Conservation (phyloP, 2,888 invertebrate species). For the Cantharis nigra region DNA sequence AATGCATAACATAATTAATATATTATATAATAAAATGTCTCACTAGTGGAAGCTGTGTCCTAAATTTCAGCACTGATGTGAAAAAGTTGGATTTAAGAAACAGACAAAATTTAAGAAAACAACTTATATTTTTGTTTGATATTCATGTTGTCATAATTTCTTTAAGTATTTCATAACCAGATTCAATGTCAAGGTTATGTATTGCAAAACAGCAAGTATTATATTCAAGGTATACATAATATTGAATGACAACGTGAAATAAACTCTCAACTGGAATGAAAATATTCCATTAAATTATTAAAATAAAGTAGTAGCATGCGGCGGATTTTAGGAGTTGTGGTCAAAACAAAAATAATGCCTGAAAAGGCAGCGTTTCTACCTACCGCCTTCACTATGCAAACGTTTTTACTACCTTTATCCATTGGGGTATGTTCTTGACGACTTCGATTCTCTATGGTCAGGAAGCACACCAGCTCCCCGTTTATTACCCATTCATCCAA, state of each 20-base stretch:
- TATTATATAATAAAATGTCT: no score
- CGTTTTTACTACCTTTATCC: no score
- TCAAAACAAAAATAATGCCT: background rate
- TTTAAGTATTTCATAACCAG: constrained; percentile 14
- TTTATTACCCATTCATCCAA: no score
- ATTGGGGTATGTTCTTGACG: no score
- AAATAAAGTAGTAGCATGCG: background rate
- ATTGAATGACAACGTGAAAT: constrained; percentile 12
- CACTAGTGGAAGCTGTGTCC: no score
- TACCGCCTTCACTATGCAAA: no score
- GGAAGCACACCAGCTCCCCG: no score
- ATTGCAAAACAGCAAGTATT: constrained; percentile 26
- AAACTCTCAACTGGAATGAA: constrained; percentile 8
- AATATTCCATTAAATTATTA: constrained; percentile 4
- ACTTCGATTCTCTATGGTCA: no score
- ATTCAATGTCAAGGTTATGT: constrained; percentile 30
- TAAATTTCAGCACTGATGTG: no score
- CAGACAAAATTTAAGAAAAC: background rate
- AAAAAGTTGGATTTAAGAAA: no score
- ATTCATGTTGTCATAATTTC: background rate
- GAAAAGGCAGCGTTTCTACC: no score
- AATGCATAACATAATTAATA: no score
- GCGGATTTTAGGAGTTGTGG: background rate
- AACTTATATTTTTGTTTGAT: background rate
- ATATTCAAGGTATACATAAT: constrained; percentile 21